Percentiles rank a stretch among this genome's conserved stretches.
Evolutionary conservation across 2,797 vertebrate species (phyloP).

Genomic region (Kryptopterus vitreolus): DNA sequence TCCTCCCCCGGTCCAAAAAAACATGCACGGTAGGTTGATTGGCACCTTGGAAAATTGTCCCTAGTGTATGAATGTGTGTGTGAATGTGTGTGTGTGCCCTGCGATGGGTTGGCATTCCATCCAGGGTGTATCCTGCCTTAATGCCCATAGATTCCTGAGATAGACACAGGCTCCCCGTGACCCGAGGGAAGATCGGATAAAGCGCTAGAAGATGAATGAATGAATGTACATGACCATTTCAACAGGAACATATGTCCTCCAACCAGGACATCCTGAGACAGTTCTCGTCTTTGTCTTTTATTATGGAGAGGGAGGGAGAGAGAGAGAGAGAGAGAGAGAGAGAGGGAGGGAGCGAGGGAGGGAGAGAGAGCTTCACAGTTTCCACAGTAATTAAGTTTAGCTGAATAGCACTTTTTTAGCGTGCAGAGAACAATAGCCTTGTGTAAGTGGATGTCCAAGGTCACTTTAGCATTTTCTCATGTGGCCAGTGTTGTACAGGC

Average conservation of each 20-base stretch:
- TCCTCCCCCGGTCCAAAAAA: too few relatives aligned
- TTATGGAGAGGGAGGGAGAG: not conserved
- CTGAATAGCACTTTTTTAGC: slow-evolving; percentile 38
- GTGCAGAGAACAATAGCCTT: slow-evolving; percentile 32
- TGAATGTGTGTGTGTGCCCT: too few relatives aligned
- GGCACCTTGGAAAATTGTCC: too few relatives aligned
- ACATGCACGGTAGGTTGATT: too few relatives aligned
- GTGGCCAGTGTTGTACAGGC: not conserved
- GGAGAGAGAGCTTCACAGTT: slow-evolving; percentile 7
- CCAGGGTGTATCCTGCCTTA: too few relatives aligned
- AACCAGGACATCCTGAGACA: slow-evolving; percentile 50
- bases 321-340: not conserved
- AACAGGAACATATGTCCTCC: slow-evolving; percentile 55
- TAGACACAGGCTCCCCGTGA: too few relatives aligned
- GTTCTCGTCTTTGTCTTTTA: slow-evolving; percentile 44
- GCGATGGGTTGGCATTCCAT: too few relatives aligned
- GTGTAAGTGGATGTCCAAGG: slow-evolving; percentile 43
- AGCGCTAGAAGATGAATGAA: too few relatives aligned
- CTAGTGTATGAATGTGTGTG: too few relatives aligned
- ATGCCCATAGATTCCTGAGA: too few relatives aligned
- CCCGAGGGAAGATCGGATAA: too few relatives aligned
- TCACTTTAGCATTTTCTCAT: slow-evolving; percentile 48
- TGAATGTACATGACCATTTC: slow-evolving; percentile 56
- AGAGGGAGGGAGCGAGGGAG: not conserved
- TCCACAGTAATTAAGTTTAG: slow-evolving; percentile 41